Evolutionary conservation across 2,797 vertebrate genomes (phyloP), one percentile per base, ranked within the genome.

Genomic region (Epinephelus malabaricus): DNA sequence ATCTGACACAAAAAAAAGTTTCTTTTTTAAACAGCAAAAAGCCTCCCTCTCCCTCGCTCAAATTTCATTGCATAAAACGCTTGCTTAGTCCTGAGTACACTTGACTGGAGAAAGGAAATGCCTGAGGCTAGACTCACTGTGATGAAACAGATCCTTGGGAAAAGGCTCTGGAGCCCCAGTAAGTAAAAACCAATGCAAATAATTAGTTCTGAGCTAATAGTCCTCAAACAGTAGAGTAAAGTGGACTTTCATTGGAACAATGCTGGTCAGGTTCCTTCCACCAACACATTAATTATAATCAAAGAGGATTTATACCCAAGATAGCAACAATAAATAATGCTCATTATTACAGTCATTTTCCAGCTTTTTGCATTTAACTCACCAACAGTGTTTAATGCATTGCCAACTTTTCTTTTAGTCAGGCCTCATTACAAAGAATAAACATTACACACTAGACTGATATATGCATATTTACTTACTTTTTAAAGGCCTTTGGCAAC

Each of bases 151-250:
- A 86, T 88, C 83, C 63, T 58, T 17, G 56, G 49, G 46, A 78
- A 87, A 82, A 83, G 65, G 56, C 69, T 38, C 49, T 8, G 30
- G 55, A 60, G 71, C n/a, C 60, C 19, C 15, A 78, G 69, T 78
- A 19, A 78, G 79, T 61, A 70, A 63, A 80, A 79, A 66, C 54
- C 72, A 79, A 76, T 73, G 78, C 62, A 83, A 82, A 82, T 78
- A 87, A 90, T 88, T 82, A 87, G 65, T 83, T 84, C 63, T 81
- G 76, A 79, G 75, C 74, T 83, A 84, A 83, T 76, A 55, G 64
- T 54, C 21, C 43, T 72, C 23, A 65, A 82, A 79, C 51, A 59
- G 69, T 71, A 25, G 54, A 75, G 25, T 56, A 69, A 60, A 70
- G 56, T 40, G 30, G 34, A 78, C 66, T 72, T 60, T 46, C 23